Evolutionary conservation across 2,888 invertebrate genomes (phyloP), one percentile per base, ranked within the genome.

Genomic region (Cephus pygmeus): DNA sequence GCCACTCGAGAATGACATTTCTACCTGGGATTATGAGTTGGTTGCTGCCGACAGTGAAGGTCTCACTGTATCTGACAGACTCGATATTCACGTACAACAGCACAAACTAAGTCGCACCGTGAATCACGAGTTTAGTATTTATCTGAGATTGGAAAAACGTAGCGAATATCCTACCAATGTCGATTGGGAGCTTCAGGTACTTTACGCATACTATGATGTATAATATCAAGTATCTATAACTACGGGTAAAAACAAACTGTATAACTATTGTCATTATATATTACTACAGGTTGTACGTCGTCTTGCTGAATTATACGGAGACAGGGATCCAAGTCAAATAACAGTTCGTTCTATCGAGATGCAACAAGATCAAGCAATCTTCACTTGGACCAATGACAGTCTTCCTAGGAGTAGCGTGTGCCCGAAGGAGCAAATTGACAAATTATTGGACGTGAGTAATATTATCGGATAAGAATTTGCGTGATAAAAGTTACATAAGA

Each of bases 361-460:
- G 78, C 69, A 79, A n/a, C 93, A 92, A 56, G 94, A 93, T 87
- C 93, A 94, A 87, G 94, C 93, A 84, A 94, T 94, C 85, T 96
- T 94, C 89, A 95, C 94, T 40, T 97, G 97, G 97, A 96, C 97
- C 31, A 98, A 98, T 88, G 97, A 97, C 84, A 96, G 96, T 11
- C 90, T 98, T 84, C 95, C 96, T 0, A 95, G 95, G 75, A 95
- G 94, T 75, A 88, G 81, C 85, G 94, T 94, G 73, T 98, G 98
- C 85, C 97, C 97, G 0, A 95, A 94, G 85, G 93, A 94, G 76
- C 95, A 96, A 86, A 95, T 98, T 36, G 94, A 94, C 76, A 92
- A 94, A 83, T 91, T 97, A 69, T 94, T 94, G 91, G 93, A 93
- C 92, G 96, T 95, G 88, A 90, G 92, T 89, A 69, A 34, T 73